phyloP scores from a whole-genome alignment of 2,113 vertebrate species.

The Bucco capensis region DNA sequence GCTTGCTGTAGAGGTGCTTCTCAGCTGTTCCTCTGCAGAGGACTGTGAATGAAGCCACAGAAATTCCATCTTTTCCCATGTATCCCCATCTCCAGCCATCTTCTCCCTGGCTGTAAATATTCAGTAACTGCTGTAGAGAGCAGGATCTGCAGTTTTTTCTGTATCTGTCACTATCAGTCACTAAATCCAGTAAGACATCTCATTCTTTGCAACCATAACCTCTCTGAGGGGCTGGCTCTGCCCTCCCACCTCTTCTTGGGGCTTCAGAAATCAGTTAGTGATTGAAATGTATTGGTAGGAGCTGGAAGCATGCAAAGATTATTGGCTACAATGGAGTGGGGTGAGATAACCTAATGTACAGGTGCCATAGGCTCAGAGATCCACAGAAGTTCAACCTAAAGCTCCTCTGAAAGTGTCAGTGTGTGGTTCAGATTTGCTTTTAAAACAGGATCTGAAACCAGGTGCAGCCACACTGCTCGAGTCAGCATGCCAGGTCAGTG shows the following conservation, averaged over 20 bases:
- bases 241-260: background rate
- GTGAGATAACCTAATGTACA: background rate
- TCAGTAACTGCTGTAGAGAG: background rate
- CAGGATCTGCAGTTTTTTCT: background rate
- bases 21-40: background rate
- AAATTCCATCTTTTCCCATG: background rate
- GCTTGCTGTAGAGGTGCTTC: background rate
- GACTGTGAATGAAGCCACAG: background rate
- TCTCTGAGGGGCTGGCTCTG: background rate
- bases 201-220: background rate
- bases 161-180: background rate
- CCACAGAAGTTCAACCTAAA: background rate
- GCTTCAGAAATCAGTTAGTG: background rate
- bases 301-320: background rate
- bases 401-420: background rate
- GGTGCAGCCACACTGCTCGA: background rate
- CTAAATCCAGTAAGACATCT: background rate
- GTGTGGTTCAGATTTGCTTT: background rate
- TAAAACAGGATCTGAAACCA: accelerated
- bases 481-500: accelerated
- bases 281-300: background rate
- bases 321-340: background rate
- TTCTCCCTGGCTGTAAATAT: background rate
- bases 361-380: background rate
- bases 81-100: background rate